Conservation (phyloP, 2,888 invertebrate genomes). For the Sminthurinus aureus region DNA sequence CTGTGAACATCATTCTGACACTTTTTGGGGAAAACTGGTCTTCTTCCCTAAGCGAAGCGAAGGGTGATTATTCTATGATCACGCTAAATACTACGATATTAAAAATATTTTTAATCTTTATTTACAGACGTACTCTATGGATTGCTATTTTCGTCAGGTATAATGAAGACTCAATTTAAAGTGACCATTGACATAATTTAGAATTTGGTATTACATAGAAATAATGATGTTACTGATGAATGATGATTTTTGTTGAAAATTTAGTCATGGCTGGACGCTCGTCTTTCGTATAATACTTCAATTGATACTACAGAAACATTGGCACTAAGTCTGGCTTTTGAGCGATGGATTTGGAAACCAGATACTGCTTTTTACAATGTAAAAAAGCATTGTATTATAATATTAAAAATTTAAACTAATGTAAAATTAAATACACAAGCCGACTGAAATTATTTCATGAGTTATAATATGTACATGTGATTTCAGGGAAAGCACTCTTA, state of each 20-base stretch:
- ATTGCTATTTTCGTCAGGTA: constrained; percentile 77
- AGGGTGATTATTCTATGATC: no score
- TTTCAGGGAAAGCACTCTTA: constrained; percentile 79
- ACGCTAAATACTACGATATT: no score
- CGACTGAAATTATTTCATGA: no score
- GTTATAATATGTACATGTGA: no score
- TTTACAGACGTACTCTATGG: constrained; percentile 81
- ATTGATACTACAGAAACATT: constrained; percentile 73
- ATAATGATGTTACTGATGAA: background rate
- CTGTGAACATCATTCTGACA: no score
- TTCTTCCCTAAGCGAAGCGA: no score
- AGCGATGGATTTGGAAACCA: constrained; percentile 78
- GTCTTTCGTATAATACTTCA: constrained; percentile 72
- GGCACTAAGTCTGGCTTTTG: constrained; percentile 79
- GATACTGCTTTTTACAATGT: constrained; percentile 71
- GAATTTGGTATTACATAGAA: background rate
- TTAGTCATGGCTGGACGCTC: constrained; percentile 79
- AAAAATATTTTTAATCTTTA: constrained; percentile 43
- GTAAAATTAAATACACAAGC: no score
- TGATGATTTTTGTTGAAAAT: background rate
- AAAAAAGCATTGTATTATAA: background rate
- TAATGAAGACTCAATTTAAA: background rate
- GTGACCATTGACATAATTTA: background rate
- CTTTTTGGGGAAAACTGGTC: no score
- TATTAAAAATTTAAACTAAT: background rate